Percentiles rank a stretch among this genome's conserved stretches.
Evolutionary conservation across 2,797 vertebrate species (phyloP).

Genomic region (Sebastes matsubarae): DNA sequence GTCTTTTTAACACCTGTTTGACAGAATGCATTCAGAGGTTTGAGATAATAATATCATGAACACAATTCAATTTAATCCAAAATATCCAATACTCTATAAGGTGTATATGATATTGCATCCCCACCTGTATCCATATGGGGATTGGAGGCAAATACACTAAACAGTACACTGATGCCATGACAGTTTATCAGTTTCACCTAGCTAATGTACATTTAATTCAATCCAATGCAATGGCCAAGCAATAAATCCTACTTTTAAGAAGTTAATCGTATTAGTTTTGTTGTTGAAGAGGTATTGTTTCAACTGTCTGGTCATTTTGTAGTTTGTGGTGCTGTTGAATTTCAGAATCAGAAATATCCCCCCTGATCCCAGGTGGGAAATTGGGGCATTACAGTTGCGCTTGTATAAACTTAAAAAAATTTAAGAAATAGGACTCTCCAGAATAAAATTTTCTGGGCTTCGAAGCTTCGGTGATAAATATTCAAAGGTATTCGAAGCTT

Average conservation of each 20-base stretch:
- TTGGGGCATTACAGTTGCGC: no score
- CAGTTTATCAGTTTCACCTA: background rate
- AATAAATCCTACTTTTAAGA: background rate
- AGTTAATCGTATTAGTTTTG: background rate
- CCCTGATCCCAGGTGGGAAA: no score
- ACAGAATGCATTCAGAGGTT: background rate
- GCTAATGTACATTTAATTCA: background rate
- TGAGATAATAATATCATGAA: background rate
- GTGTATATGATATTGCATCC: background rate
- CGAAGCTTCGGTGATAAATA: no score
- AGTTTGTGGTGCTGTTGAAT: background rate
- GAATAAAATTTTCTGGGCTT: no score
- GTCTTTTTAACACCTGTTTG: background rate
- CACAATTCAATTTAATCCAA: background rate
- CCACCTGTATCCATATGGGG: background rate
- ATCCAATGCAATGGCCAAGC: background rate
- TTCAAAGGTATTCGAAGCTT: no score
- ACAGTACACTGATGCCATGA: background rate
- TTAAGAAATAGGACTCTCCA: no score
- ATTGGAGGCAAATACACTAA: background rate
- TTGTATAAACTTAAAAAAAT: no score
- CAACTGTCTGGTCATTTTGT: background rate
- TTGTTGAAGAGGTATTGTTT: background rate
- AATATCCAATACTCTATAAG: background rate
- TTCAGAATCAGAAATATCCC: background rate